Conservation (phyloP, 2,113 vertebrate species). For the Clarias magur region DNA sequence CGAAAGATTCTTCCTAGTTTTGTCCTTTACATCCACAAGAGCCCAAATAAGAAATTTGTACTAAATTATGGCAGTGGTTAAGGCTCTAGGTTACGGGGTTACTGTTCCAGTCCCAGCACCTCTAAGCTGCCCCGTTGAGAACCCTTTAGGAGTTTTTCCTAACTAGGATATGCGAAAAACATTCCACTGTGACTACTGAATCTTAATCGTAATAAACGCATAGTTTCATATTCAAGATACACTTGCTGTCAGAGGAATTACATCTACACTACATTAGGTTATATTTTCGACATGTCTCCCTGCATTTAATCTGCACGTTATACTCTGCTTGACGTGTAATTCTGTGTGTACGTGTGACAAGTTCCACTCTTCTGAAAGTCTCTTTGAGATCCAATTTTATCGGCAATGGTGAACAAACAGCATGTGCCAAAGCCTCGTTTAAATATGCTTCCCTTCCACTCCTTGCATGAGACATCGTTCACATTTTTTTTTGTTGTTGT, state of each 20-base stretch:
- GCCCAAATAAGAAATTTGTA: background rate
- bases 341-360: background rate
- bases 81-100: too few relatives aligned
- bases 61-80: background rate
- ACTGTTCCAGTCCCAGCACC: too few relatives aligned
- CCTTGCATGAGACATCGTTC: background rate
- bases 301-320: background rate
- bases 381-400: background rate
- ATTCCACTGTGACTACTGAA: too few relatives aligned
- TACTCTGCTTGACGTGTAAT: background rate
- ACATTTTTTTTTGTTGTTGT: background rate
- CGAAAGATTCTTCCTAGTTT: background rate
- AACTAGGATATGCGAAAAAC: too few relatives aligned
- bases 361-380: background rate
- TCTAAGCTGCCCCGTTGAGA: too few relatives aligned
- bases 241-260: background rate
- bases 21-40: background rate
- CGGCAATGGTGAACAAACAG: background rate
- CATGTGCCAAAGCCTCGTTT: background rate
- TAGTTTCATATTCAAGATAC: background rate
- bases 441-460: background rate
- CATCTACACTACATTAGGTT: too few relatives aligned
- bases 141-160: too few relatives aligned
- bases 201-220: background rate
- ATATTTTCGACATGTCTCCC: background rate